Base-by-base conservation (phyloP, 2,888 invertebrate species). In the Eupithecia subfuscata region DNA sequence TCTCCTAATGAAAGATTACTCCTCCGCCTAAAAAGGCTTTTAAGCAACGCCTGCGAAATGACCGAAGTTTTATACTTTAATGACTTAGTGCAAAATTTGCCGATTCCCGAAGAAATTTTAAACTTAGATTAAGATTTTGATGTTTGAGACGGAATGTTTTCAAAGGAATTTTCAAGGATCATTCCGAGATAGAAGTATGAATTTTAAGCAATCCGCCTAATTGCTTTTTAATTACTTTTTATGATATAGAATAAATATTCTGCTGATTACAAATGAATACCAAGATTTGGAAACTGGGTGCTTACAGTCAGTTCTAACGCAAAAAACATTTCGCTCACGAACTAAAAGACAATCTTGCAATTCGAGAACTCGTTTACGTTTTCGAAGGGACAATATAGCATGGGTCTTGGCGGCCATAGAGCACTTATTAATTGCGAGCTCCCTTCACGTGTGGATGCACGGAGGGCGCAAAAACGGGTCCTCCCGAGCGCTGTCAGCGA, bases 11-110 rank as follows among this genome's bases (percentile, higher is more conserved):
- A 95, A 94, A 95, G 95, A 95, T 95, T 95, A 95, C 95, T 94
- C 93, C 92, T 92, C 90, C 90, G 91, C 91, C 93, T 92, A 94
- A 95, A 95, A 95, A 95, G 94, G 94, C 94, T 95, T 95, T 95
- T 94, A 95, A 94, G 94, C 92, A 94, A 91, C 93, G 93, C 93
- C 91, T 90, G 89, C 91, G 90, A 94, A 95, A 95, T 95, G 94
- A 94, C 94, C 93, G 91, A 95, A 95, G 92, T 95, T 95, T 94
- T 91, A 93, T 93, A 94, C 95, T 95, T 95, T 95, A 94, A 95
- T 95, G 95, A 95, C 95, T 95, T 95, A 95, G 94, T 95, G 92
- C 92, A 91, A 94, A 95, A 93, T 94, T 94, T 89, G 94, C 92
- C 91, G 95, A 95, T 94, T 93, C 91, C 87, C 92, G 88, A 91